These are phyloP conservation scores for Allygus modestus DNA, from an alignment of 2,888 invertebrate genomes.

Conservation along the genomic window DNA sequence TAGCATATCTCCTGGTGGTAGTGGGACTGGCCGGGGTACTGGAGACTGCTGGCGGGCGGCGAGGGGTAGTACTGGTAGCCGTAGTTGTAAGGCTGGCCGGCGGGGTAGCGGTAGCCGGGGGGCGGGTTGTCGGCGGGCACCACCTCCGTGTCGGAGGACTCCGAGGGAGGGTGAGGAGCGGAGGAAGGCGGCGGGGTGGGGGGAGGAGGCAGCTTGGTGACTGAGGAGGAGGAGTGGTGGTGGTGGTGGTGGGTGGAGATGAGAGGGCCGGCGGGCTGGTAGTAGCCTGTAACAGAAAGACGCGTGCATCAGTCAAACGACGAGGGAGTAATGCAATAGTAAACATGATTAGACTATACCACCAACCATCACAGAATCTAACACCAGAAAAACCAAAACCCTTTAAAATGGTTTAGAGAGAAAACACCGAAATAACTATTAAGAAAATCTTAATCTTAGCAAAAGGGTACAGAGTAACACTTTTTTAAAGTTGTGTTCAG, in stretches of 20 bases:
- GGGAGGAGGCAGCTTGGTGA: constrained; percentile 72
- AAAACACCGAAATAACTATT: no score
- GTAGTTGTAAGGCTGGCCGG: constrained; percentile 73
- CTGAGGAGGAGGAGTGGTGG: constrained; percentile 73
- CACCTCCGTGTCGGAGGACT: constrained; percentile 72
- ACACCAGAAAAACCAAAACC: no score
- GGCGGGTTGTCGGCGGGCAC: constrained; percentile 72
- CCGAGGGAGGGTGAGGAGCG: constrained; percentile 74
- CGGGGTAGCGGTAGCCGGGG: constrained; percentile 73
- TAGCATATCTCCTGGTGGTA: constrained; percentile 75
- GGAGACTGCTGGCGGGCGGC: constrained; percentile 72
- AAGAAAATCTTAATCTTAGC: no score
- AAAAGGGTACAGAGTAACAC: no score
- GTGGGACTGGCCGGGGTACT: constrained; percentile 71
- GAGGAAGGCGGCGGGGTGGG: constrained; percentile 71
- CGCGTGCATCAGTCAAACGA: not conserved
- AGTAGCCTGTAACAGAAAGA: constrained; percentile 83
- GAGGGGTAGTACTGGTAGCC: constrained; percentile 73
- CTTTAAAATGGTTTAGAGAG: no score
- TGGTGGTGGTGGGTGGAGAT: constrained; percentile 81
- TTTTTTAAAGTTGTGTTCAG: no score
- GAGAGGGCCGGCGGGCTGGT: constrained; percentile 94
- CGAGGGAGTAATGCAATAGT: no score
- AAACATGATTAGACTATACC: not conserved
- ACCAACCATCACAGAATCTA: not conserved